A percentile compares a stretch with the other conserved stretches of the same genome.
Conservation (phyloP, 2,888 invertebrate species). For the Drosophila conformis region DNA sequence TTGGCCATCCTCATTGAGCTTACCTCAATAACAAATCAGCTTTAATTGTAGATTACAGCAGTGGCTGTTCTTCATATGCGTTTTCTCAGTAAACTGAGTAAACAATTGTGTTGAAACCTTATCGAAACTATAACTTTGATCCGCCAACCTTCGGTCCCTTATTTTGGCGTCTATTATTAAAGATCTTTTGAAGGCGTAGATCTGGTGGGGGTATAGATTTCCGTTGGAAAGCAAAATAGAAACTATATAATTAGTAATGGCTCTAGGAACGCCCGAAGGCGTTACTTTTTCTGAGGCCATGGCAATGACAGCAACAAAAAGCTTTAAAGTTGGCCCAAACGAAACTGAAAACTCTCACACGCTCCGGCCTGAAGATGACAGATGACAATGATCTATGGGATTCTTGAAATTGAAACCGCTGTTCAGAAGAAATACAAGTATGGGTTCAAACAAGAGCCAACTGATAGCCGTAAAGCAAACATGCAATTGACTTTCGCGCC, state of each 20-base stretch:
- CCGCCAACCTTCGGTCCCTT: slow-evolving; percentile 38
- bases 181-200: slow-evolving; percentile 37
- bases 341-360: slow-evolving; percentile 68
- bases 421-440: slow-evolving; percentile 35
- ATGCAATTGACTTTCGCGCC: slow-evolving; percentile 68
- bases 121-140: slow-evolving; percentile 15
- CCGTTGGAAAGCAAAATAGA: slow-evolving; percentile 66
- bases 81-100: slow-evolving; percentile 11
- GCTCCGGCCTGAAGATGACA: slow-evolving; percentile 45
- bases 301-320: slow-evolving; percentile 23
- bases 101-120: slow-evolving; percentile 14
- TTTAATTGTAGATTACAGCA: slow-evolving; percentile 32
- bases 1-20: slow-evolving; percentile 18
- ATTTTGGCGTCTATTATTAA: slow-evolving; percentile 40
- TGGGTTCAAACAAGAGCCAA: slow-evolving; percentile 17
- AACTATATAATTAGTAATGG: slow-evolving; percentile 68
- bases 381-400: slow-evolving; percentile 72
- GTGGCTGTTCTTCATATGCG: slow-evolving; percentile 17
- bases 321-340: slow-evolving; percentile 45
- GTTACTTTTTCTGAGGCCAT: slow-evolving; percentile 48
- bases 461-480: slow-evolving; percentile 44
- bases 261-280: slow-evolving; percentile 64
- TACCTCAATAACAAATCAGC: slow-evolving; percentile 13
- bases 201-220: slow-evolving; percentile 46
- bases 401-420: slow-evolving; percentile 67